Percentiles rank a stretch among this genome's conserved stretches.
Evolutionary conservation across 30 jellyfish, hydroid and myxozoan genomes (phyloP).

Genomic region (Turritopsis rubra): DNA sequence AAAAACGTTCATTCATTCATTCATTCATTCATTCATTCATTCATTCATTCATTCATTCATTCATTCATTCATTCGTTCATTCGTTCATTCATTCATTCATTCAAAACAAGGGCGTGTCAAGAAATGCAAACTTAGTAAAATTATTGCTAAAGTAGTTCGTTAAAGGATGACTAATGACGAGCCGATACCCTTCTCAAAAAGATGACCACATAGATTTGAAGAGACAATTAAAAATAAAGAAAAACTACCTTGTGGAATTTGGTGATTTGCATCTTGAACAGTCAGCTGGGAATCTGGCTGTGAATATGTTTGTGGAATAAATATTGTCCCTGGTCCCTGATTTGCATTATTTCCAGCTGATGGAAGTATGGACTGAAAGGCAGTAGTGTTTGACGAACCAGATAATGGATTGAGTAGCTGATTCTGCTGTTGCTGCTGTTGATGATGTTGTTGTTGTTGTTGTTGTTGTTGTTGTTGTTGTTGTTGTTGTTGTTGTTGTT

Average conservation of each 20-base stretch:
- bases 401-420: background rate
- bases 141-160: too few species aligned
- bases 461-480: slow-evolving; percentile 11
- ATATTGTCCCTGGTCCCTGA: background rate
- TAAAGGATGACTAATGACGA: too few species aligned
- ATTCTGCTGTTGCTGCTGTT: background rate
- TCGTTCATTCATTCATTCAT: too few species aligned
- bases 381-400: slow-evolving; percentile 30
- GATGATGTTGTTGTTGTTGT: too few species aligned
- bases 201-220: background rate
- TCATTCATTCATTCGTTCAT: too few species aligned
- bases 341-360: background rate
- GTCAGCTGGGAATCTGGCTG: slow-evolving; percentile 18
- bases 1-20: background rate
- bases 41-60: too few species aligned
- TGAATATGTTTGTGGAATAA: background rate
- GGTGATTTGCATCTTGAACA: slow-evolving; percentile 8
- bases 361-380: slow-evolving; percentile 22
- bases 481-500: slow-evolving; percentile 31
- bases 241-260: background rate
- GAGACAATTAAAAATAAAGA: background rate
- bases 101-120: too few species aligned
- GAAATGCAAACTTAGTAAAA: too few species aligned
- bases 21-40: too few species aligned
- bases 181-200: too few species aligned